Evolutionary conservation across 2,888 invertebrate genomes (phyloP).

Genomic region (Cryptocheilus praepositus): DNA sequence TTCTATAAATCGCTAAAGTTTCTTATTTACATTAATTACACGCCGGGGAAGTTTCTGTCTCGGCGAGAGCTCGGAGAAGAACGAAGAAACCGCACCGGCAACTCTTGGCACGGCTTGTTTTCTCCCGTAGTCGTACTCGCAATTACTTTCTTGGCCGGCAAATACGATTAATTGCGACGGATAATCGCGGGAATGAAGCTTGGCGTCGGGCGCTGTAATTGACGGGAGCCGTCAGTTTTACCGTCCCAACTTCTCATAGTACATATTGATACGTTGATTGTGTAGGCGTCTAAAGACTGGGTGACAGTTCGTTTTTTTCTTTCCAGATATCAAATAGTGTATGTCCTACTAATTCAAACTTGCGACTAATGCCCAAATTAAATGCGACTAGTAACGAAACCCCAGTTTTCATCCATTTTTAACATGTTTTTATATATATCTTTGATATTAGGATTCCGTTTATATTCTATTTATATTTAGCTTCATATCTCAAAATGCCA

Average conservation of each 20-base stretch:
- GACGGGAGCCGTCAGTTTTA: slow-evolving; percentile 1
- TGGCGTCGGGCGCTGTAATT: slow-evolving; percentile 5
- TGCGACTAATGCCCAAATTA: no score
- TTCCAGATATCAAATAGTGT: no score
- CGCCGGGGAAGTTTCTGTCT: slow-evolving; percentile 24
- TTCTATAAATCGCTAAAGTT: slow-evolving; percentile 23
- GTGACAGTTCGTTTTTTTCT: background rate
- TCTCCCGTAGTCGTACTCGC: slow-evolving; percentile 6
- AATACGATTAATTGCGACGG: slow-evolving; percentile 33
- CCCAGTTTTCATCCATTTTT: background rate
- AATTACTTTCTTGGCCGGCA: slow-evolving; percentile 29
- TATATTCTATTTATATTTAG: background rate
- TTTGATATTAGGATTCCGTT: no score
- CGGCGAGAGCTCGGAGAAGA: background rate
- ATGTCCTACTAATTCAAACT: no score
- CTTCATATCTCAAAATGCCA: no score
- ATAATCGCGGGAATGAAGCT: slow-evolving; percentile 13
- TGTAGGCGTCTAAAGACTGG: background rate
- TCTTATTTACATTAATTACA: slow-evolving; percentile 51
- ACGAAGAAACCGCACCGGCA: background rate
- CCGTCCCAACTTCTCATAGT: background rate
- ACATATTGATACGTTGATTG: background rate
- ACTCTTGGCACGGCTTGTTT: slow-evolving; percentile 12
- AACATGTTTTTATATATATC: background rate
- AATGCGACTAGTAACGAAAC: no score